Conservation (phyloP, 2,888 invertebrate species). For the Geophilus truncorum region DNA sequence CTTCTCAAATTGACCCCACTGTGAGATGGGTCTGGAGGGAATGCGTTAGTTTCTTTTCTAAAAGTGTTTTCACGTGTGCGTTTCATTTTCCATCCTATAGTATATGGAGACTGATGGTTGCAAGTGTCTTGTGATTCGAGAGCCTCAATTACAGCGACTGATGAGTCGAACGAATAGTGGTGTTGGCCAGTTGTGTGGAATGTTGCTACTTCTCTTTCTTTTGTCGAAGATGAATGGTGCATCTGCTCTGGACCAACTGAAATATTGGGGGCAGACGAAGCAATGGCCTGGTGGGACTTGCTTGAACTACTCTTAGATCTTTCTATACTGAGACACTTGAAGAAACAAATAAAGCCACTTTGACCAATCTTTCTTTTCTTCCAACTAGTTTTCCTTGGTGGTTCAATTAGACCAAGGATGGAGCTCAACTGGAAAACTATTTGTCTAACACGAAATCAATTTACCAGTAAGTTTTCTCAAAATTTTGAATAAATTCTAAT, state of each 20-base stretch:
- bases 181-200: not conserved
- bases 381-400: not conserved
- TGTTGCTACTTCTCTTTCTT: slow-evolving; percentile 3
- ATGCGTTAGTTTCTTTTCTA: slow-evolving; percentile 11
- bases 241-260: not conserved
- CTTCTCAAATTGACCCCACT: not conserved
- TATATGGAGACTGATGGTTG: slow-evolving; percentile 29
- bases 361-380: not conserved
- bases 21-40: not conserved
- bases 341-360: slow-evolving; percentile 31
- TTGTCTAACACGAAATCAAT: no score
- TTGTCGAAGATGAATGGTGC: slow-evolving; percentile 29
- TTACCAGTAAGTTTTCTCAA: no score
- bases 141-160: slow-evolving; percentile 1
- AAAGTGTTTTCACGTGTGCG: slow-evolving; percentile 31
- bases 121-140: slow-evolving; percentile 9
- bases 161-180: not conserved
- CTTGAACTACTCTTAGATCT: not conserved
- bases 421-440: no score
- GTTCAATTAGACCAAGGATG: not conserved
- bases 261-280: not conserved
- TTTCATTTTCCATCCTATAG: slow-evolving; percentile 2
- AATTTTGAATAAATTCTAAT: no score
- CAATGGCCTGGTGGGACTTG: not conserved
- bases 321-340: not conserved